Evolutionary conservation across 2,888 invertebrate genomes (phyloP).

Genomic region (Phyllotreta striolata): DNA sequence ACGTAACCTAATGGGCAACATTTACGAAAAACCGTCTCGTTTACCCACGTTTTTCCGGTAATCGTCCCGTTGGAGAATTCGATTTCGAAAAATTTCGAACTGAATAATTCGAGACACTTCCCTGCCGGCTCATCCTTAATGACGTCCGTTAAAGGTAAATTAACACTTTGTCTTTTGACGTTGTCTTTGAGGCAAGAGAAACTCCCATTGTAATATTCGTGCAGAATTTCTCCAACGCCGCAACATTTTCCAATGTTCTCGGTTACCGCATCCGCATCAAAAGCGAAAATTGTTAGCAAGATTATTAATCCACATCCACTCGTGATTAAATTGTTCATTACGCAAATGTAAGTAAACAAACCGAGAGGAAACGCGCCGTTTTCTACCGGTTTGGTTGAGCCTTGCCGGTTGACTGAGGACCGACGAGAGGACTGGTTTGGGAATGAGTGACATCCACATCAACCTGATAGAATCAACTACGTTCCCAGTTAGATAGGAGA

Average conservation of each 20-base stretch:
- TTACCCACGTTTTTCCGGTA: not conserved
- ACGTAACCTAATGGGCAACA: conserved; percentile 50
- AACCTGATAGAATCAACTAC: no score
- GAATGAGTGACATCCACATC: no score
- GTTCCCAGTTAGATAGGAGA: no score
- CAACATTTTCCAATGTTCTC: conserved; percentile 26
- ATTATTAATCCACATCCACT: no score
- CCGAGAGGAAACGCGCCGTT: no score
- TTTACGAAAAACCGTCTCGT: conserved; percentile 44
- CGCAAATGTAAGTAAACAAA: no score
- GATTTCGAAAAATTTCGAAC: conserved; percentile 19
- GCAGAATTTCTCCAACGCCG: conserved; percentile 20
- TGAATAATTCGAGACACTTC: conserved; percentile 16
- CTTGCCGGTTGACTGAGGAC: no score
- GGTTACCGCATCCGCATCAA: not conserved
- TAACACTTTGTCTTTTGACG: conserved; percentile 2
- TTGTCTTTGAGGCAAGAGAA: conserved; percentile 11
- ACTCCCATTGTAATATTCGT: conserved; percentile 8
- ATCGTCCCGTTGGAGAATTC: conserved; percentile 15
- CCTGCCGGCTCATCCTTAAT: not conserved
- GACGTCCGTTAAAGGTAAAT: not conserved
- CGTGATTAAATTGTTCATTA: no score
- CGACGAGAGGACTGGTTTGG: no score
- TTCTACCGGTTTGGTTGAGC: no score
- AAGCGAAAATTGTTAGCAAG: no score